Evolutionary conservation across 2,797 vertebrate species (phyloP), one percentile per base, ranked within the genome.

Genomic region (Sylvia borin): DNA sequence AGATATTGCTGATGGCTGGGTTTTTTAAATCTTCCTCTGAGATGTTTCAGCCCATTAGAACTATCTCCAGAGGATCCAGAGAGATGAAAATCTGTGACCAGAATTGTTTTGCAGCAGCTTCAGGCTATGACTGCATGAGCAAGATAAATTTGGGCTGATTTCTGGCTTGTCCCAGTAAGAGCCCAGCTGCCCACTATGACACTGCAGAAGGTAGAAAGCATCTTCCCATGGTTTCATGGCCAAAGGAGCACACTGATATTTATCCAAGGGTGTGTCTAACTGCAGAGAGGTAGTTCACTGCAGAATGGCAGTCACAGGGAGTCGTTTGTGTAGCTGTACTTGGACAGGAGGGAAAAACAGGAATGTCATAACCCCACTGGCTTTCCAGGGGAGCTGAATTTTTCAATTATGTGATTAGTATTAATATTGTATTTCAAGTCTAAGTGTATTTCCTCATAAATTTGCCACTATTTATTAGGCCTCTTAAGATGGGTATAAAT

Each of bases 51-150:
- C 31, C 16, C 58, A 32, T 75, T 89, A 80, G 15, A 91, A 70
- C 34, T 51, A 53, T 70, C 55, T 95, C 71, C 21, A 58, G 88
- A 91, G 84, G 66, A 77, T 83, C 27, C 34, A 47, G 73, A 47
- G 73, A 55, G 58, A 85, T 84, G 36, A 83, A 88, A 94, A 88
- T 53, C 47, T 81, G 43, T 34, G 66, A 68, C 70, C 82, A 70
- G 53, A 93, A 94, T 21, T 57, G 67, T 64, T 62, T 94, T 90
- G 51, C 42, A 57, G 92, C 64, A 90, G 64, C 32, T 90, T 67
- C 60, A 87, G 64, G n/a, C 51, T 48, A 58, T 55, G 80, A 51
- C 54, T 93, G 29, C 13, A 9, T 7, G 40, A 75, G 20, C 1
- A 5, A 73, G 57, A 80, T 77, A 57, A 92, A 58, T 7, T 22